These are phyloP conservation scores for Mirza zaza DNA, from an alignment of 2,113 vertebrate species.

Conservation along the genomic window DNA sequence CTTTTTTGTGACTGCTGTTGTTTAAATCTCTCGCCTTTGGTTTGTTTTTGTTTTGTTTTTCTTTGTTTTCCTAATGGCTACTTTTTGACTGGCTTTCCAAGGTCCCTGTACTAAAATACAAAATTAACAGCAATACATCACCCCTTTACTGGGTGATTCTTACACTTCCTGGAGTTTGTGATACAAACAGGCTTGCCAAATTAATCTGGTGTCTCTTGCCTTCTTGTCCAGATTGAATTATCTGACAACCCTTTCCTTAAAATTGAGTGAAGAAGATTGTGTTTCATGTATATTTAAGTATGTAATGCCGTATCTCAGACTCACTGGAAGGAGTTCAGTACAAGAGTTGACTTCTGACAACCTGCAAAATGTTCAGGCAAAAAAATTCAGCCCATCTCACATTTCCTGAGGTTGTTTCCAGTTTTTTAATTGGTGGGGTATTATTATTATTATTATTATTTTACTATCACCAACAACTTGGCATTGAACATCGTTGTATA, in stretches of 20 bases:
- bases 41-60: neutral
- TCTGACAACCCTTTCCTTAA: neutral
- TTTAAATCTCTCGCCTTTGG: neutral
- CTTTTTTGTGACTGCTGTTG: neutral
- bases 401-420: neutral
- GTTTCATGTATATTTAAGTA: neutral
- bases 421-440: neutral
- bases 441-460: neutral
- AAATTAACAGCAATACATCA: slow-evolving; percentile 9
- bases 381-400: neutral
- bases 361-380: neutral
- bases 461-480: slow-evolving; percentile 6
- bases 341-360: neutral
- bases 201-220: neutral
- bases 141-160: neutral
- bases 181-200: neutral
- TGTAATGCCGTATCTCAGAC: neutral
- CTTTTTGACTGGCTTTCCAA: neutral
- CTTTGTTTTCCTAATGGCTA: neutral
- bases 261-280: neutral
- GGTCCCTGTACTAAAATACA: neutral
- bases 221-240: neutral
- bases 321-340: neutral
- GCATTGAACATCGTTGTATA: neutral
- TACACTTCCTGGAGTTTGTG: neutral